Base-by-base conservation (phyloP, 2,888 invertebrate species). In the Balanococcus diminutus region DNA sequence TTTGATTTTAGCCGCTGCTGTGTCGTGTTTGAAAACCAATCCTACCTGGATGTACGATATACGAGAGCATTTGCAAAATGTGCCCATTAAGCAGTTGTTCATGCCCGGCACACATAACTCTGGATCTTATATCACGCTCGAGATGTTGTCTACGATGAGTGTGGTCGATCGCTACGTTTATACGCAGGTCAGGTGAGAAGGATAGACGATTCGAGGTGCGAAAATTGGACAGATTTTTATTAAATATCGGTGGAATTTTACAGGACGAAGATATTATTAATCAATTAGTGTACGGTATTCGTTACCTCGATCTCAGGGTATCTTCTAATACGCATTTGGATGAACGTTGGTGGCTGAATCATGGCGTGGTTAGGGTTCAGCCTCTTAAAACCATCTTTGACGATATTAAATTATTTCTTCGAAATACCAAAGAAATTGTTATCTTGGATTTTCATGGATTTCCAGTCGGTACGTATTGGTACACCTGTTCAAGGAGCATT, bases 361-460 rank as follows among this genome's bases (percentile, higher is more conserved):
- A 93, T 88, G 92, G 92, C 14, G 89, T 91, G 9, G 90, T 91
- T 2, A 89, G 90, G 22, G 90, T 92, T 36, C 90, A 91, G 2
- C 91, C 92, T 0, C 88, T 93, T 31, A 89, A 89, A 83, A 90
- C 90, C 39, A 89, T 92, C 0, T 89, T 93, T 0, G 89, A 91
- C 32, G 92, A 92, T 88, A 90, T 93, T 0, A 91, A 90, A 88
- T 89, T 89, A 9, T 93, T 93, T 89, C 90, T 93, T 2, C 89
- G 90, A 42, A 91, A 91, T 87, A 92, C 92, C 16, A 91, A 92
- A 87, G 93, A 93, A 89, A 92, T 93, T 87, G 90, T 93, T 0
- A 91, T 93, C 72, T 90, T 93, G 86, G 93, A 93, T 87, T 89
- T 93, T 19, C 93, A 93, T 88, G 92, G 92, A 88, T 93, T 93